A percentile compares a stretch with the other conserved stretches of the same genome.
These are phyloP conservation scores for Yponomeuta malinellus DNA, from an alignment of 2,888 invertebrate species.

Conservation along the genomic window DNA sequence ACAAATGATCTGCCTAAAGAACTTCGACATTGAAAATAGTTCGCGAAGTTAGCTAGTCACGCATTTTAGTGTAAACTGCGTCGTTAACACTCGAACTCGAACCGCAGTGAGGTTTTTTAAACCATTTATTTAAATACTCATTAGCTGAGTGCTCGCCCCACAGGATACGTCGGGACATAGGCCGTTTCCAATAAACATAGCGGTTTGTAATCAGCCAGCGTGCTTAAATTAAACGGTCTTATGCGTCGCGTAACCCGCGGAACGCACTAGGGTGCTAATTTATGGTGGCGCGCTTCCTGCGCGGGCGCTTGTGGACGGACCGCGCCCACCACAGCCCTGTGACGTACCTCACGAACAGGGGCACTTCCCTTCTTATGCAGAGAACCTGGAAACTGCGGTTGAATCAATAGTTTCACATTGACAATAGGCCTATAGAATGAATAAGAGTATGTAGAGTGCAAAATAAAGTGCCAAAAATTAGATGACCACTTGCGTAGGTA, in stretches of 20 bases:
- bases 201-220: conserved; percentile 21
- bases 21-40: conserved; percentile 8
- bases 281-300: conserved; percentile 31
- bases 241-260: conserved; percentile 14
- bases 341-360: not conserved
- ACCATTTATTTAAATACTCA: not conserved
- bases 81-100: not conserved
- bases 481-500: not conserved
- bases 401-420: too few relatives aligned
- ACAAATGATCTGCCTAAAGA: conserved; percentile 6
- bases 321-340: not conserved
- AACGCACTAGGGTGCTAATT: conserved; percentile 28
- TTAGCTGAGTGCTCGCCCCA: not conserved
- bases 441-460: not conserved
- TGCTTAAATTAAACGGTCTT: conserved; percentile 19
- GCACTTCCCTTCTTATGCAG: not conserved
- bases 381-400: not conserved
- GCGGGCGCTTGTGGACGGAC: conserved; percentile 11
- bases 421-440: too few relatives aligned
- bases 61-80: conserved; percentile 3
- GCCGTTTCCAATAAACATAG: conserved; percentile 11
- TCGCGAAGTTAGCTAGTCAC: conserved; percentile 7
- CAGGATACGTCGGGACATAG: conserved; percentile 1
- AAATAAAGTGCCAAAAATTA: not conserved
- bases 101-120: not conserved